These are phyloP conservation scores for Phenganax subtilis DNA, from an alignment of 92 coral and sea anemone species.

Conservation along the genomic window DNA sequence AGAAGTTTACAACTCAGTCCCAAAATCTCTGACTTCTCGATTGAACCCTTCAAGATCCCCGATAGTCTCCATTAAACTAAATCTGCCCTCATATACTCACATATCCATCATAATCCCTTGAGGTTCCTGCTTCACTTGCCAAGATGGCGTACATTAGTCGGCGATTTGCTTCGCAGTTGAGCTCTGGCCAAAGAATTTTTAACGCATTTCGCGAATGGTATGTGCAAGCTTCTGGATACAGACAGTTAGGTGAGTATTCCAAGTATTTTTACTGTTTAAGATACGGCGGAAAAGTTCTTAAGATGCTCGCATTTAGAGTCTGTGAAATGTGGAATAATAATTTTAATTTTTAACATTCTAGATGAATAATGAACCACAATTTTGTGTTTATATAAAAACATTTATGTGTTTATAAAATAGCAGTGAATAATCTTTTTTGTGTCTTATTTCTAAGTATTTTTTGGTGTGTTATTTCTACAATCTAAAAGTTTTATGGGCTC, in stretches of 20 bases:
- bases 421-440: too few species aligned
- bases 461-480: too few species aligned
- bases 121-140: slow-evolving; percentile 21
- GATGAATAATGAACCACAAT: too few species aligned
- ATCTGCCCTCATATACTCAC: not conserved
- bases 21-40: too few species aligned
- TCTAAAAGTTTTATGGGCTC: too few species aligned
- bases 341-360: too few species aligned
- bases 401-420: too few species aligned
- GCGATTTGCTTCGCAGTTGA: slow-evolving; percentile 61
- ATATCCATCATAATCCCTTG: slow-evolving; percentile 4
- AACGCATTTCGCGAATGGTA: slow-evolving; percentile 91
- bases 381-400: too few species aligned
- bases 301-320: not conserved
- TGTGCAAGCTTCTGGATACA: slow-evolving; percentile 87
- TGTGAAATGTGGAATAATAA: not conserved
- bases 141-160: slow-evolving; percentile 96
- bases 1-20: too few species aligned
- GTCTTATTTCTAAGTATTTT: too few species aligned
- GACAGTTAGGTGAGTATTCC: slow-evolving; percentile 80
- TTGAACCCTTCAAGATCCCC: not conserved
- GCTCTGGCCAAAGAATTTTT: slow-evolving; percentile 73
- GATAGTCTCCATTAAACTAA: not conserved
- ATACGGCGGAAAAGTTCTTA: not conserved
- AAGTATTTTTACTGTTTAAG: not conserved